Percentiles rank a stretch among this genome's conserved stretches.
phyloP scores from a whole-genome alignment of 2,797 vertebrate species.

The Microhierax caerulescens region DNA sequence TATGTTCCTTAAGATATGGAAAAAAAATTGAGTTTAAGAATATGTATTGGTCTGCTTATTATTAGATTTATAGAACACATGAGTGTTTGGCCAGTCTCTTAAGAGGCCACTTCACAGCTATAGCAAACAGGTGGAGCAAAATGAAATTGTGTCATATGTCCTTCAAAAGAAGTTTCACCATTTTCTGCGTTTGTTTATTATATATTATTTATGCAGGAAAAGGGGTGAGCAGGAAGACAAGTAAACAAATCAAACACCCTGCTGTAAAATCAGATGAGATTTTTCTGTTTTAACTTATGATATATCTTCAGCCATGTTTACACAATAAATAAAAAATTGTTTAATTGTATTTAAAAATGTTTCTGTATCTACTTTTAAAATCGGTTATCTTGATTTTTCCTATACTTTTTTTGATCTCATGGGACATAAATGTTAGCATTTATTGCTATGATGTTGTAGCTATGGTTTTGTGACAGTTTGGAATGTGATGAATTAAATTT shows the following conservation, averaged over 20 bases:
- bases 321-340: not conserved
- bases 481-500: not conserved
- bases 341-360: not conserved
- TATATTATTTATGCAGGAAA: not conserved
- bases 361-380: not conserved
- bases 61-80: not conserved
- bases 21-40: not conserved
- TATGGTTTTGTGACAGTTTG: not conserved
- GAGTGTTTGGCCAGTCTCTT: not conserved
- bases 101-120: not conserved
- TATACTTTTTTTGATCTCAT: not conserved
- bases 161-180: not conserved
- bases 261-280: not conserved
- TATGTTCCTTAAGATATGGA: not conserved
- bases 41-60: not conserved
- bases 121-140: not conserved
- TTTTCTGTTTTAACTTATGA: not conserved
- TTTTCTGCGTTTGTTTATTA: not conserved
- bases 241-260: not conserved
- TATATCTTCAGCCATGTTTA: not conserved
- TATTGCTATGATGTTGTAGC: not conserved
- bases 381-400: not conserved
- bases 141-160: not conserved
- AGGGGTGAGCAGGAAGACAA: rapidly evolving
- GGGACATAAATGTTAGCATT: not conserved